Conservation (phyloP, 2,888 invertebrate genomes). For the Lasioglossum calceatum region DNA sequence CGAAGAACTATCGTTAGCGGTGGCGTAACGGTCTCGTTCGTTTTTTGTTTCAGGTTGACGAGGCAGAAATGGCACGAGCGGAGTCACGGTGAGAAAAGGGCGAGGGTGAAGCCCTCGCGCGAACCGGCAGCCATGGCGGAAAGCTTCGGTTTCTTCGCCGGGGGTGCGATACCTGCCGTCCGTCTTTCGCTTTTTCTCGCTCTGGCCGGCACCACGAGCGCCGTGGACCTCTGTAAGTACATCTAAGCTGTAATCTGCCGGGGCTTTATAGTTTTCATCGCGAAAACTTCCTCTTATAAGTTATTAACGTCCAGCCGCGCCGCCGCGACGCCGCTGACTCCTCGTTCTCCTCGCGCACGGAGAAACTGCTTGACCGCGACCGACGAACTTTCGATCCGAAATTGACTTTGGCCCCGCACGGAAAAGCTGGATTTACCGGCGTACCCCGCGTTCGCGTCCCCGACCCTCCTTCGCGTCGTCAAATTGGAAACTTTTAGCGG, state of each 20-base stretch:
- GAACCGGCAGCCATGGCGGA: conserved; percentile 79
- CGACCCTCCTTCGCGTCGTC: neutral
- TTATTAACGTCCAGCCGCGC: conserved; percentile 58
- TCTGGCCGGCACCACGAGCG: conserved; percentile 71
- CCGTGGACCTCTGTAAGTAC: conserved; percentile 81
- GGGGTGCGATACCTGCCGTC: conserved; percentile 78
- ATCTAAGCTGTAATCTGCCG: conserved; percentile 45
- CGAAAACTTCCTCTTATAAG: conserved; percentile 53
- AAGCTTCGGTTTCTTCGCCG: conserved; percentile 77
- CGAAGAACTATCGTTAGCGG: conserved; percentile 48
- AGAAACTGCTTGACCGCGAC: conserved; percentile 49
- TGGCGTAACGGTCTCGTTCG: conserved; percentile 49
- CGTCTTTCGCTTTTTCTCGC: conserved; percentile 72
- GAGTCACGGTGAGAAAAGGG: conserved; percentile 80
- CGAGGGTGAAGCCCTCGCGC: conserved; percentile 80
- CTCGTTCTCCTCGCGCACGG: conserved; percentile 1
- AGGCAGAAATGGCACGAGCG: conserved; percentile 75
- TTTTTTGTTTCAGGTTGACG: conserved; percentile 77
- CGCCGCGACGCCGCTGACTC: neutral
- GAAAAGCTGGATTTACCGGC: conserved; percentile 33
- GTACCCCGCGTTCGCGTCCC: neutral
- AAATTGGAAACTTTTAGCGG: conserved; percentile 27
- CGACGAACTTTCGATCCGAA: conserved; percentile 65
- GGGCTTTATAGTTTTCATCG: conserved; percentile 47
- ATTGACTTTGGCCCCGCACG: conserved; percentile 56